Evolutionary conservation across 2,797 vertebrate species (phyloP), one percentile per base, ranked within the genome.

Genomic region (Ceryle rudis): DNA sequence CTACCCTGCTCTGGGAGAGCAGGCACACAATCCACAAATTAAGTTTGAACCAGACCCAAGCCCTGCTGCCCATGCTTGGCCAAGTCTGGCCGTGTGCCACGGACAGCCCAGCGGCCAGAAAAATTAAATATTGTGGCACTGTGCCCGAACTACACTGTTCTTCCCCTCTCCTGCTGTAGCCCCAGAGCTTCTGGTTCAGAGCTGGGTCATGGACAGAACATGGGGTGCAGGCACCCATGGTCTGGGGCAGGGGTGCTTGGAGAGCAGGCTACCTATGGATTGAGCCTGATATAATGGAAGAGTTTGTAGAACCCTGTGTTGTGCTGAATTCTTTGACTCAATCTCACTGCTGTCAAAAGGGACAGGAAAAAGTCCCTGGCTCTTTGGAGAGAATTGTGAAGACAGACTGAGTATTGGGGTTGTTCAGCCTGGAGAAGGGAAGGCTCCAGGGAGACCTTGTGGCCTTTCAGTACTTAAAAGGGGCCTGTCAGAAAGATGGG

Each of bases 51-150:
- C 54, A 72, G 85, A 88, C 54, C 57, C 65, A 90, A 86, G 44
- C 19, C 6, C 57, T 64, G 69, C 60, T 85, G 78, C 41, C 55
- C 31, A 9, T 13, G 44, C 49, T 67, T 15, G 12, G 44, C 31
- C 26, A 52, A 0, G 0, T 16, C 71, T 81, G 91, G 66, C 41
- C 6, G 2, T 1, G 1, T 0, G 28, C 64, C 74, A 79, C 0
- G 0, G 64, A 19, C 55, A 49, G 57, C 3, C 47, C 81, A 70
- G 55, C 13, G 44, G 15, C 21, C 33, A 73, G 60, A 52, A 19
- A 85, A 42, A 18, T 2, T 4, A 89, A 14, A 21, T 1, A 41
- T 4, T 1, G 2, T 10, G 41, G 44, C 52, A 46, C 33, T 4
- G 13, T 19, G 57, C 58, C 75, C 77, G 69, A 72, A 57, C 23